A percentile compares a stretch with the other conserved stretches of the same genome.
Conservation (phyloP, 2,797 vertebrate species). For the Zalophus californianus region DNA sequence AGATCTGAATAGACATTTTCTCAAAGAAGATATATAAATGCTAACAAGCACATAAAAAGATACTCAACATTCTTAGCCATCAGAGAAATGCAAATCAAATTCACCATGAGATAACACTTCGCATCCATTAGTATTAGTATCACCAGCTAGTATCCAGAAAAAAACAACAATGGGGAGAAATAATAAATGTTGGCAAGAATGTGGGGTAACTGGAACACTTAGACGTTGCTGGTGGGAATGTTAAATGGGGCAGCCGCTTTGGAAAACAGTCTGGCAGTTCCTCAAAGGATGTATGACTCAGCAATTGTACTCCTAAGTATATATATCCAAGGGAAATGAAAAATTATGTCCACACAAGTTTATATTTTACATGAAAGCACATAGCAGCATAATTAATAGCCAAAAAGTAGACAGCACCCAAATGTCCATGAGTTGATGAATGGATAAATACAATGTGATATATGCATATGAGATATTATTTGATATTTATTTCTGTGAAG, state of each 20-base stretch:
- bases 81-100: slow-evolving; percentile 13
- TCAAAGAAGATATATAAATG: background rate
- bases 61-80: background rate
- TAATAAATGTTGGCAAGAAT: background rate
- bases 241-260: background rate
- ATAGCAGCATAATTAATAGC: background rate
- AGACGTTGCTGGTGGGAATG: background rate
- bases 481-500: slow-evolving; percentile 20
- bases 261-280: background rate
- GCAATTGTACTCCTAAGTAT: background rate
- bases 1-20: background rate
- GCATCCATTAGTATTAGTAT: background rate
- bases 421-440: background rate
- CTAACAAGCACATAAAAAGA: background rate
- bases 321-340: background rate
- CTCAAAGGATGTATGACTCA: background rate
- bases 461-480: background rate
- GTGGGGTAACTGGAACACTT: background rate
- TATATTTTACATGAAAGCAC: background rate
- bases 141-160: background rate
- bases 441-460: background rate
- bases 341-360: background rate
- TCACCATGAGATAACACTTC: background rate
- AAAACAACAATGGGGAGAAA: background rate
- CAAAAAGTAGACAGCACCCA: background rate